These are phyloP conservation scores for Xanthorhoe designata DNA, from an alignment of 2,888 invertebrate genomes.

Conservation along the genomic window DNA sequence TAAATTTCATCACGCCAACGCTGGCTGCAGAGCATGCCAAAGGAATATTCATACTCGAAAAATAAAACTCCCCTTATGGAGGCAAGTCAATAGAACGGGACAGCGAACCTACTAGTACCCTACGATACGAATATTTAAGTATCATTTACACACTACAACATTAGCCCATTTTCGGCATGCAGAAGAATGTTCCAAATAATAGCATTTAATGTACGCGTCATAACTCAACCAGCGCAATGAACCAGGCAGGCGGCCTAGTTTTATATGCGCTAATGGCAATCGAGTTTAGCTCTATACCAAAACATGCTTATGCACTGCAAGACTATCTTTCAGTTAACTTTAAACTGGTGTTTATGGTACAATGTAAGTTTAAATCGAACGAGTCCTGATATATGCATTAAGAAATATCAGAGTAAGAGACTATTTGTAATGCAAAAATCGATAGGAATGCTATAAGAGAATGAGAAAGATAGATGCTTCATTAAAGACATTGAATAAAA, in stretches of 20 bases:
- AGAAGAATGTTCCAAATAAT: slow-evolving; percentile 45
- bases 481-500: too few relatives aligned
- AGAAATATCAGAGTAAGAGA: too few relatives aligned
- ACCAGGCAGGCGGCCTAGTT: slow-evolving; percentile 56
- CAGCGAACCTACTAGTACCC: neutral
- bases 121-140: neutral
- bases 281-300: slow-evolving; percentile 38
- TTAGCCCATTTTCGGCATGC: slow-evolving; percentile 31
- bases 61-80: too few relatives aligned
- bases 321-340: neutral
- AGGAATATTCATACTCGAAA: too few relatives aligned
- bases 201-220: slow-evolving; percentile 49
- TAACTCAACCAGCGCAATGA: slow-evolving; percentile 58
- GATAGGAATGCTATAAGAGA: too few relatives aligned
- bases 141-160: slow-evolving; percentile 24
- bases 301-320: neutral
- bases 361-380: too few relatives aligned
- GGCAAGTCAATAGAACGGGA: neutral
- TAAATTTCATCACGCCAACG: too few relatives aligned
- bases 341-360: neutral
- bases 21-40: too few relatives aligned
- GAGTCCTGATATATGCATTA: too few relatives aligned
- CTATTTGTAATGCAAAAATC: too few relatives aligned
- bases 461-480: too few relatives aligned
- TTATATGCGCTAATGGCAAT: slow-evolving; percentile 57